Evolutionary conservation across 2,797 vertebrate genomes (phyloP), one percentile per base, ranked within the genome.

Genomic region (Anniella stebbinsi): DNA sequence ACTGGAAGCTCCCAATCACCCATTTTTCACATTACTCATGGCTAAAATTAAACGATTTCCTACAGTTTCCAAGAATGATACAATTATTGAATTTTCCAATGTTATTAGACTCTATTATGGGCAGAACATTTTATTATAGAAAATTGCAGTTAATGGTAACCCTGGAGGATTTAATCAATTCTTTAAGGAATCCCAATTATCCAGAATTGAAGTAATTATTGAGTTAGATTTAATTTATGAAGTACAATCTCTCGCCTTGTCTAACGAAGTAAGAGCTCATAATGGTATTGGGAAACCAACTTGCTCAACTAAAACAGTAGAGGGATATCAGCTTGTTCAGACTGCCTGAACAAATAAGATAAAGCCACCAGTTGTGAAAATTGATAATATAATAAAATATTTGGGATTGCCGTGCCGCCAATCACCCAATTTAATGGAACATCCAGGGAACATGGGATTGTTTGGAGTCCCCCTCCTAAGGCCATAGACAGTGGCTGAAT

Each of bases 131-230:
- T 60, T 86, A 41, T 87, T 63, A 66, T 21, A 76, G 8, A 87
- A 87, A 63, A 77, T 66, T 87, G 30, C 30, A 76, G 45, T 66
- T 77, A 77, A 87, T 87, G 57, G 54, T 77, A 25, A 87, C 54
- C 85, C 85, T 63, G 30, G 28, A 76, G 38, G 85, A 7, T 76
- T 87, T 87, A 77, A 77, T 77, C 72, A 87, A 76, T 60, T 77
- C 57, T 87, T 87, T 66, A 77, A 77, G 54, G 73, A 87, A 45
- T 77, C 38, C 9, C 57, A 76, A 66, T 66, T 87, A 87, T 77
- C 38, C 72, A 45, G 38, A 76, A 86, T 18, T 76, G 72, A 87
- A 77, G 85, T 76, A 87, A 87, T 87, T 77, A 66, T 48, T 66
- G 28, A 12, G 7, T 87, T 77, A 77, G 41, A 54, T 48, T 77